Base-by-base conservation (phyloP, 53 echinoderm and acorn worm genomes). In the Astropecten irregularis region DNA sequence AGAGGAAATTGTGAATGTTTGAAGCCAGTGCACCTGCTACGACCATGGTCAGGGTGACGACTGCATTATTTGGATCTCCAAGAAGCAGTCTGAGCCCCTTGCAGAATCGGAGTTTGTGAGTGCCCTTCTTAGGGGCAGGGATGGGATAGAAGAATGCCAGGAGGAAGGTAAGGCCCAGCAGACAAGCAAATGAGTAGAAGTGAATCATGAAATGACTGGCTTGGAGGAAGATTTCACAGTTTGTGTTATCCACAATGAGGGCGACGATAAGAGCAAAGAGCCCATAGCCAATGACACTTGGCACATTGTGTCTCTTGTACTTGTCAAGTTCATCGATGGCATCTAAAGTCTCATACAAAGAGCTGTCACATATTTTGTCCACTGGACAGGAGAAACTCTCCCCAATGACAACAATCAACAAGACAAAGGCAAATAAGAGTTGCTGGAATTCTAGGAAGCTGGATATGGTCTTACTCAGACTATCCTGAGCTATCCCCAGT, bases 291-390 rank as follows among this genome's bases (percentile, higher is more conserved):
- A 88, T 35, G 28, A 91, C 37, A 32, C 88, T 85, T 20, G 85
- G 88, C 38, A 85, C 59, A 11, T 68, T 68, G 30, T 90, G 85
- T 19, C 85, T 82, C 49, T 83, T 85, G 63, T 91, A 94, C 76
- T 94, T 94, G 62, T 94, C 94, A 23, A 89, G 40, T 82, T 94
- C 90, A 67, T 94, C 91, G 36, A 91, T 68, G 31, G 74, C 69
- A 48, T 91, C 91, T 32, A 94, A 67, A 53, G 88, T 87, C 66
- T 90, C 88, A 65, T 87, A 85, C 56, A 94, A 49, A 21, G 88
- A 55, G 68, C 84, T 88, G 81, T 94, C 94, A 40, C 90, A 90
- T 49, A 94, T 74, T 69, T 90, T 88, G 69, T 94, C 88, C 26
- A 85, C 77, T 9, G 94, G 91, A 58, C 87, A 91, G 23, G 91